A percentile compares a stretch with the other conserved stretches of the same genome.
These are phyloP conservation scores for Phymastichus coffea DNA, from an alignment of 1,140 invertebrate genomes.

Conservation along the genomic window DNA sequence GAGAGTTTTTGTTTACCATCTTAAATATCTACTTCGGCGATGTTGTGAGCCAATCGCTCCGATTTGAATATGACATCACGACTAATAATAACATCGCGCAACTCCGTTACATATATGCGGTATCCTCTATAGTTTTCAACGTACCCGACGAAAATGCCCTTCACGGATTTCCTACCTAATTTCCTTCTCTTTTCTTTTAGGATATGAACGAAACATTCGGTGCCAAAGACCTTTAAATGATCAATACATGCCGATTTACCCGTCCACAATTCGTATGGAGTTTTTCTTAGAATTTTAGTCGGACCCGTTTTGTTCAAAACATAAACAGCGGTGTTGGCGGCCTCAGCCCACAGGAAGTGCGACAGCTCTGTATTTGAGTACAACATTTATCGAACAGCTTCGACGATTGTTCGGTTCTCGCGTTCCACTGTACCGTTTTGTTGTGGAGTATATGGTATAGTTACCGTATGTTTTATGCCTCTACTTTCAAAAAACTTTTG, in stretches of 20 bases:
- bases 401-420: slow-evolving; percentile 38
- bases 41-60: not conserved
- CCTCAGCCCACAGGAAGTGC: slow-evolving; percentile 42
- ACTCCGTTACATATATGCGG: no score
- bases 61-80: no score
- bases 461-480: slow-evolving; percentile 31
- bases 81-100: no score
- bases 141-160: slow-evolving; percentile 34
- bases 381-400: not conserved
- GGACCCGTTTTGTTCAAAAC: slow-evolving; percentile 36
- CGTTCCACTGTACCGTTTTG: slow-evolving; percentile 42
- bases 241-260: slow-evolving; percentile 21
- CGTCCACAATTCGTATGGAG: slow-evolving; percentile 32
- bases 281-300: slow-evolving; percentile 15
- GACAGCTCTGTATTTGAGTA: slow-evolving; percentile 1
- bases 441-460: slow-evolving; percentile 40
- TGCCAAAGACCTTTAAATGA: slow-evolving; percentile 30
- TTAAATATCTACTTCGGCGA: not conserved
- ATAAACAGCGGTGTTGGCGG: slow-evolving; percentile 39
- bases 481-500: slow-evolving; percentile 16
- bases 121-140: not conserved
- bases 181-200: slow-evolving; percentile 26
- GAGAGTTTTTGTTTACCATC: not conserved
- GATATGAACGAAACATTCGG: slow-evolving; percentile 19
- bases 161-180: slow-evolving; percentile 22